A percentile compares a stretch with the other conserved stretches of the same genome.
These are phyloP conservation scores for Cerceris rybyensis DNA, from an alignment of 2,888 invertebrate genomes.

Conservation along the genomic window DNA sequence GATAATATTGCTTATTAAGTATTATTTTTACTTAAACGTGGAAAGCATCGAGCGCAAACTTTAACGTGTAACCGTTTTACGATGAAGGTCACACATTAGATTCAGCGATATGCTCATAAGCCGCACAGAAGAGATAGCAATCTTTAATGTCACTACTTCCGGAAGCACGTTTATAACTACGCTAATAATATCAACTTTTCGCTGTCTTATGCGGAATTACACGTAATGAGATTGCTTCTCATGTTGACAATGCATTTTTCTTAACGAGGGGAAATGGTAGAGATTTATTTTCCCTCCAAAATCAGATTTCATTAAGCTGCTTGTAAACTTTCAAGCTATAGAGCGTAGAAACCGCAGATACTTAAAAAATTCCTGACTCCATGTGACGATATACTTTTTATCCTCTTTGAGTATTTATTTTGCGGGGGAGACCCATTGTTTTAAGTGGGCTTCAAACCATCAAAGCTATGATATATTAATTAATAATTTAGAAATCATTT, in stretches of 20 bases:
- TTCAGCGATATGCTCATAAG: slow-evolving; percentile 26
- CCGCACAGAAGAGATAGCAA: slow-evolving; percentile 52
- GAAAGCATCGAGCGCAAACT: slow-evolving; percentile 7
- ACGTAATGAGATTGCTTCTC: not conserved
- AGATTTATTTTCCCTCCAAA: not conserved
- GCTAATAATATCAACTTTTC: slow-evolving; percentile 12
- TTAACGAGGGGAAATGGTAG: too few relatives aligned
- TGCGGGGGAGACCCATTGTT: too few relatives aligned
- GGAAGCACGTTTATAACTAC: slow-evolving; percentile 32
- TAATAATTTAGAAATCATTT: too few relatives aligned
- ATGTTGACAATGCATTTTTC: not conserved
- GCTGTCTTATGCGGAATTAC: slow-evolving; percentile 1
- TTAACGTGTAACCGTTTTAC: slow-evolving; percentile 15
- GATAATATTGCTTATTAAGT: slow-evolving; percentile 13
- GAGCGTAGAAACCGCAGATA: not conserved
- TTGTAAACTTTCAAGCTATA: not conserved
- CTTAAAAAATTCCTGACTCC: not conserved
- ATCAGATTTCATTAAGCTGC: slow-evolving; percentile 4
- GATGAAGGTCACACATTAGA: slow-evolving; percentile 47
- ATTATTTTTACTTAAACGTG: not conserved
- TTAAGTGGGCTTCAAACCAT: too few relatives aligned
- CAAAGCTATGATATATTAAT: too few relatives aligned
- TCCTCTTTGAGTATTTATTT: too few relatives aligned
- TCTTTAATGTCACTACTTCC: slow-evolving; percentile 63
- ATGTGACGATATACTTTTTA: too few relatives aligned